Evolutionary conservation across 2,113 vertebrate species (phyloP).

Genomic region (Larimichthys crocea): DNA sequence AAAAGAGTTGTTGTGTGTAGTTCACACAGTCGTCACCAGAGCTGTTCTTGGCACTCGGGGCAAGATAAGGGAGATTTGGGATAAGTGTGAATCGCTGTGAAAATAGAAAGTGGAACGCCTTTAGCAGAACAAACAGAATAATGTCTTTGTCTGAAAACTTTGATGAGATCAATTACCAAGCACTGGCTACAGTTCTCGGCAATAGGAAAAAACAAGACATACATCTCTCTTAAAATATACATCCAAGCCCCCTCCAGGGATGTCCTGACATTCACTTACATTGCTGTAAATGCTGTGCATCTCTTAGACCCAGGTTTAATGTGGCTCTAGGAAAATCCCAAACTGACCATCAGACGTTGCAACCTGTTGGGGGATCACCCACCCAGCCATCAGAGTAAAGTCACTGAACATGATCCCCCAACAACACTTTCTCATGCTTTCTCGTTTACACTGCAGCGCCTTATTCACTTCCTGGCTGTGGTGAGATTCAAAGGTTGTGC

Average conservation of each 20-base stretch:
- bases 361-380: background rate
- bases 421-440: background rate
- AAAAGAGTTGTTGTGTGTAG: background rate
- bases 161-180: background rate
- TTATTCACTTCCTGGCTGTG: slow-evolving; percentile 5
- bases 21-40: slow-evolving; percentile 1
- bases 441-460: background rate
- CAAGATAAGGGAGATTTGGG: too few species aligned
- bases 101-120: background rate
- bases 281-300: background rate
- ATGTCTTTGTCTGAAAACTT: slow-evolving; percentile 4
- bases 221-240: too few species aligned
- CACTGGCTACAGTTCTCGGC: background rate
- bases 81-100: background rate
- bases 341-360: background rate
- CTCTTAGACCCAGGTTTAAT: background rate
- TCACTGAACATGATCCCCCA: background rate
- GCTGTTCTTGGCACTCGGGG: background rate
- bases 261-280: background rate
- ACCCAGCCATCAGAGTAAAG: too few species aligned
- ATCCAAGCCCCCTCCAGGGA: too few species aligned
- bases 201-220: too few species aligned
- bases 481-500: background rate
- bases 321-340: background rate
- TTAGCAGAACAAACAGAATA: background rate